These are phyloP conservation scores for Heliothis peltigera DNA, from an alignment of 2,888 invertebrate genomes.

Conservation along the genomic window DNA sequence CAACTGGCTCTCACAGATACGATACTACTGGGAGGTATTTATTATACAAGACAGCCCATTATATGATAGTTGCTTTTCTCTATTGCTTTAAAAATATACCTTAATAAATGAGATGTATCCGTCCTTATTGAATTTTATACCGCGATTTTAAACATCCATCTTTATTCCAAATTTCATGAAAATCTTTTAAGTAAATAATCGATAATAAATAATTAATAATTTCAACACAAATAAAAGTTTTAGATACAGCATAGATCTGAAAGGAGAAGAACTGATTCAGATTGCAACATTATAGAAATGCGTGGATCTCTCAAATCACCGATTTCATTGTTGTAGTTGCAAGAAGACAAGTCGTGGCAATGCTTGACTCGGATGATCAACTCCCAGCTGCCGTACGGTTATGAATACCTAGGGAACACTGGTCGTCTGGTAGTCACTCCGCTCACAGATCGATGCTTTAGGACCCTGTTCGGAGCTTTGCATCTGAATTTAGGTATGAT, in stretches of 20 bases:
- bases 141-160: too few relatives aligned
- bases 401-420: conserved; percentile 98
- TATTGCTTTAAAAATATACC: too few relatives aligned
- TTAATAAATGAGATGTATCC: too few relatives aligned
- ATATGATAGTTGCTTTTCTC: background rate
- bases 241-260: background rate
- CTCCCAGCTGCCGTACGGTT: conserved; percentile 96
- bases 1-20: conserved; percentile 94
- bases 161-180: too few relatives aligned
- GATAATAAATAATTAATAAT: too few relatives aligned
- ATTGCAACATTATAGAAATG: background rate
- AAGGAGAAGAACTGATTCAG: background rate
- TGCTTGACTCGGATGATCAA: conserved; percentile 96
- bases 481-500: conserved; percentile 94
- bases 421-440: conserved; percentile 97
- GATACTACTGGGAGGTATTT: conserved; percentile 95
- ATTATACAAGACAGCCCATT: background rate
- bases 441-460: conserved; percentile 97
- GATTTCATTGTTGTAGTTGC: conserved; percentile 75
- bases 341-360: conserved; percentile 83
- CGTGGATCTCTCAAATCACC: background rate
- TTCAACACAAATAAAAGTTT: too few relatives aligned
- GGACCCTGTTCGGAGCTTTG: conserved; percentile 97
- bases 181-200: too few relatives aligned
- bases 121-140: too few relatives aligned